These are phyloP conservation scores for Microtus pennsylvanicus DNA, from an alignment of 2,113 vertebrate genomes.

Conservation along the genomic window DNA sequence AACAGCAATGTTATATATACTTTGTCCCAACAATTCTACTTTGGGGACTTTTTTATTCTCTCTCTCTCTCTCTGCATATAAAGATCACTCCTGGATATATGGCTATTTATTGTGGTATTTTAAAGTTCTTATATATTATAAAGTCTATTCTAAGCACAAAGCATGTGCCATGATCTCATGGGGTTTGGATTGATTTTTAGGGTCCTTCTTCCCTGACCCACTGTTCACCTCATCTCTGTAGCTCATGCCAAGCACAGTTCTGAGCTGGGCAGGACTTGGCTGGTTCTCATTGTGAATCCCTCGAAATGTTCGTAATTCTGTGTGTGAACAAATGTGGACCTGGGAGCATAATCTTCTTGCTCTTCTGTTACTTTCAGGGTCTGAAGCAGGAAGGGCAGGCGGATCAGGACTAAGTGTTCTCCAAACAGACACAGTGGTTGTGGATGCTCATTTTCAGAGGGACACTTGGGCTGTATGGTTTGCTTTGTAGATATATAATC, in stretches of 20 bases:
- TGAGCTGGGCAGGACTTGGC: neutral
- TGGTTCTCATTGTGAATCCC: neutral
- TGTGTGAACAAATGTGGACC: neutral
- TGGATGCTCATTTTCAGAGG: neutral
- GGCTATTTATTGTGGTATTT: neutral
- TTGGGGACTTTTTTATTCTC: neutral
- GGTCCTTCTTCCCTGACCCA: neutral
- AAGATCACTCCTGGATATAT: neutral
- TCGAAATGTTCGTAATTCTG: neutral
- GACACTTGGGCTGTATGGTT: neutral
- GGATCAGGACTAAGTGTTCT: neutral
- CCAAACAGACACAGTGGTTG: neutral
- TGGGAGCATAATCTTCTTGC: neutral
- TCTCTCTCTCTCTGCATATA: neutral
- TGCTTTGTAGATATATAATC: slow-evolving; percentile 32
- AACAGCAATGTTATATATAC: neutral
- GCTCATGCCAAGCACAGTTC: neutral
- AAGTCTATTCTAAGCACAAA: neutral
- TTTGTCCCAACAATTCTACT: neutral
- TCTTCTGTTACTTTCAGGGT: neutral
- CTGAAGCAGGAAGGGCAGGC: neutral
- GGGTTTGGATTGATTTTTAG: neutral
- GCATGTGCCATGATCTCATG: neutral
- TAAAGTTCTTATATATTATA: neutral
- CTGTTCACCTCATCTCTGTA: neutral